These are phyloP conservation scores for Heliconius erato DNA, from an alignment of 2,888 invertebrate species.

Conservation along the genomic window DNA sequence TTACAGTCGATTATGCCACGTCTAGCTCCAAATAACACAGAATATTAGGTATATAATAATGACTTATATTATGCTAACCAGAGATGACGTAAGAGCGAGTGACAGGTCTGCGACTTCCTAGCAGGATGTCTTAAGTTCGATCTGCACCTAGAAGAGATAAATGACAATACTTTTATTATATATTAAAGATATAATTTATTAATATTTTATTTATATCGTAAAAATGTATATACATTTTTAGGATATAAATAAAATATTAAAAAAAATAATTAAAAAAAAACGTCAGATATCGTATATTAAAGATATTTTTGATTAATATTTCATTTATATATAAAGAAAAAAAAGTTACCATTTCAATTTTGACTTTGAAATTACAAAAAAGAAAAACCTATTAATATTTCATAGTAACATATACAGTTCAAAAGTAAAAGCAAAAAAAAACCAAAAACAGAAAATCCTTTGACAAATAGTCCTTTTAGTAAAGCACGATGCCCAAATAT, in stretches of 20 bases:
- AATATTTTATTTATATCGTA: background rate
- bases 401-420: constrained; percentile 35
- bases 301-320: background rate
- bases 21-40: too few relatives aligned
- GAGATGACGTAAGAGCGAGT: background rate
- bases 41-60: background rate
- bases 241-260: too few relatives aligned
- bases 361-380: constrained; percentile 1
- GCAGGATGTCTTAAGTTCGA: background rate
- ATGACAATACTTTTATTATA: background rate
- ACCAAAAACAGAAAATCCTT: constrained; percentile 68
- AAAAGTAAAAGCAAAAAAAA: constrained; percentile 58
- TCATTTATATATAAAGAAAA: too few relatives aligned
- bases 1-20: too few relatives aligned
- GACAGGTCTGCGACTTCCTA: background rate
- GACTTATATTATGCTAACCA: background rate
- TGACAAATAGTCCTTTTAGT: constrained; percentile 77
- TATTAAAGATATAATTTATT: background rate
- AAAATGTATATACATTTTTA: too few relatives aligned
- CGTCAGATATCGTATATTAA: too few relatives aligned
- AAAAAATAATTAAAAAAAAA: too few relatives aligned
- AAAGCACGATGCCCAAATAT: constrained; percentile 80
- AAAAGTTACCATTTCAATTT: background rate
- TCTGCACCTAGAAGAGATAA: background rate
- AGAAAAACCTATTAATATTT: background rate